A percentile compares a stretch with the other conserved stretches of the same genome.
Evolutionary conservation across 1,140 invertebrate species (phyloP).

Genomic region (Holotrichia oblita): DNA sequence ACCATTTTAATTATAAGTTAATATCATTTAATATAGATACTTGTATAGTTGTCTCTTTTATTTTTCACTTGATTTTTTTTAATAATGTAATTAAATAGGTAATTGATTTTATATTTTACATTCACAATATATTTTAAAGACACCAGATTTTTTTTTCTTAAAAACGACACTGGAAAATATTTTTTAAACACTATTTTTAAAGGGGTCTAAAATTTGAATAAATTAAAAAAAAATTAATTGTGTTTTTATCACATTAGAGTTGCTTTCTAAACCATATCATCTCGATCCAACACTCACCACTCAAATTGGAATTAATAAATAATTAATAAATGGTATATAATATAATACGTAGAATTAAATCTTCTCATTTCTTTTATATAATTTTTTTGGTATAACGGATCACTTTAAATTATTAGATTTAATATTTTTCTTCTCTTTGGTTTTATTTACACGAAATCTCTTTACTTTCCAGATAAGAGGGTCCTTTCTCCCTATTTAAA

Average conservation of each 20-base stretch:
- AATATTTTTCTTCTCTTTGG: neutral
- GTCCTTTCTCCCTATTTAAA: neutral
- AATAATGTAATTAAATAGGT: neutral
- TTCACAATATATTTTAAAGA: slow-evolving; percentile 9
- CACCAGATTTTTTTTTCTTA: neutral
- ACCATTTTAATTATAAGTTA: neutral
- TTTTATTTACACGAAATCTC: slow-evolving; percentile 19
- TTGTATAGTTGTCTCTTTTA: neutral
- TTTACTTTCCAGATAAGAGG: neutral
- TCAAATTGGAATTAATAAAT: too few relatives aligned
- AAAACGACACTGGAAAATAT: neutral
- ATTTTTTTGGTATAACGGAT: slow-evolving; percentile 20
- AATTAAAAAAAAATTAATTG: neutral
- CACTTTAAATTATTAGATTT: slow-evolving; percentile 24
- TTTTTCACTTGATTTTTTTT: neutral
- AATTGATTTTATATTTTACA: slow-evolving; percentile 3
- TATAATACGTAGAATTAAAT: neutral
- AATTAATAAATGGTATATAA: neutral
- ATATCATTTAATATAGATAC: neutral
- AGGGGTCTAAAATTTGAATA: neutral
- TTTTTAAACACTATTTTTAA: slow-evolving; percentile 1
- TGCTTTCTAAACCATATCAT: neutral
- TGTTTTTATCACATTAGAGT: neutral
- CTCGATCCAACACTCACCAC: too few relatives aligned
- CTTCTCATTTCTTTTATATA: neutral